phyloP scores from a whole-genome alignment of 1,140 invertebrate genomes.

The Sitobion miscanthi region DNA sequence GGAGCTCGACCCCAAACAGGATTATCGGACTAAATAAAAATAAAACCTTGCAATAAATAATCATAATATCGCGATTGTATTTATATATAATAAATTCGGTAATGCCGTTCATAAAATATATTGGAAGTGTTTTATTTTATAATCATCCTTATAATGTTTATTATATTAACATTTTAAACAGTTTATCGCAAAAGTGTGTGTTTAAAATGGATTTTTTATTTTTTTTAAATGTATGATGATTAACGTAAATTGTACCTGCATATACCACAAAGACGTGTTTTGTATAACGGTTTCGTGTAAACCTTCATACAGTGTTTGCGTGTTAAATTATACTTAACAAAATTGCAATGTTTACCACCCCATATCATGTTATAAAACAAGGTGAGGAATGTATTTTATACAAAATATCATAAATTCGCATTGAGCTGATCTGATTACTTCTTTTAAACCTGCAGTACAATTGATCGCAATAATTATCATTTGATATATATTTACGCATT shows the following conservation, averaged over 20 bases:
- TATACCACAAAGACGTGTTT: neutral
- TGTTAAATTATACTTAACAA: conserved; percentile 11
- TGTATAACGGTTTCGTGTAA: neutral
- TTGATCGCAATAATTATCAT: neutral
- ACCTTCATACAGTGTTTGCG: neutral
- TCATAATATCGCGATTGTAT: neutral
- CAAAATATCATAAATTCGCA: neutral
- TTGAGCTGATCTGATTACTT: neutral
- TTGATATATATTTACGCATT: neutral
- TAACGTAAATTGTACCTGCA: neutral
- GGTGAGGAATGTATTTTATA: neutral
- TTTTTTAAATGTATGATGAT: neutral
- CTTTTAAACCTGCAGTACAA: neutral
- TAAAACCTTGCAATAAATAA: neutral
- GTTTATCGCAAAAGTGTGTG: neutral
- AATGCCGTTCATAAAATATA: neutral
- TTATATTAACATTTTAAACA: neutral
- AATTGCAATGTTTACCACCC: neutral
- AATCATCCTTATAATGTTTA: neutral
- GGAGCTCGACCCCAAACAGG: too few species aligned
- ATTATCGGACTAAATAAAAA: neutral
- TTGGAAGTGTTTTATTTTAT: neutral
- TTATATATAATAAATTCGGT: neutral
- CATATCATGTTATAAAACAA: neutral
- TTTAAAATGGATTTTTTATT: neutral